Evolutionary conservation across 2,888 invertebrate species (phyloP), one percentile per base, ranked within the genome.

Genomic region (Shargacucullia verbasci): DNA sequence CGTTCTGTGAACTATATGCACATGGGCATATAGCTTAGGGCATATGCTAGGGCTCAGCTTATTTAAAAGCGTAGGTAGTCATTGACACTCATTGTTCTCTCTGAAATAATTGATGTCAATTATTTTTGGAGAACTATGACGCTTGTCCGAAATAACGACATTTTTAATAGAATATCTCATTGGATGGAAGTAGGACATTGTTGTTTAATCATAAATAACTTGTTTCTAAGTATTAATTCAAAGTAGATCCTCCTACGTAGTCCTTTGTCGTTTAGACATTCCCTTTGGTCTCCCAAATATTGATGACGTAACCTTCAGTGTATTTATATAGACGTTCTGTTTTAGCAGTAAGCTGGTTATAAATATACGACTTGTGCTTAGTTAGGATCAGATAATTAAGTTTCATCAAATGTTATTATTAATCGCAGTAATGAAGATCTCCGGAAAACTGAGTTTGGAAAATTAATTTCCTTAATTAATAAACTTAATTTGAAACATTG

Each of bases 291-390:
- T 44, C 14, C 7, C 2, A 8, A 39, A 2, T 0, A 39, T 48
- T 39, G 44, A 34, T 34, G 20, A 31, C 11, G 0, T 49, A 49
- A 49, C 34, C 34, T 35, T 49, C n/a, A 44, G 9, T 7, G 12
- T 48, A 49, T 34, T 38, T 9, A 3, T 0, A 35, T 14, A 5
- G n/a, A 4, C 39, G 35, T 40, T 44, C 11, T 33, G 5, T 40
- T 14, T 13, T 9, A 14, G 15, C 37, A 29, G n/a, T 38, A 38
- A 38, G 15, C 20, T 27, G 27, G 25, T 27, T 40, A 12, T 0
- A 40, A n/a, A n/a, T n/a, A n/a, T 27, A 40, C 9, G 25, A 25
- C 0, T 27, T 25, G 40, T 40, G n/a, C 7, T n/a, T 39, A 14
- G 13, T n/a, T n/a, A n/a, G n/a, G n/a, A n/a, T n/a, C n/a, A n/a